Evolutionary conservation across 2,888 invertebrate species (phyloP), one percentile per base, ranked within the genome.

Genomic region (Cheilosia urbana): DNA sequence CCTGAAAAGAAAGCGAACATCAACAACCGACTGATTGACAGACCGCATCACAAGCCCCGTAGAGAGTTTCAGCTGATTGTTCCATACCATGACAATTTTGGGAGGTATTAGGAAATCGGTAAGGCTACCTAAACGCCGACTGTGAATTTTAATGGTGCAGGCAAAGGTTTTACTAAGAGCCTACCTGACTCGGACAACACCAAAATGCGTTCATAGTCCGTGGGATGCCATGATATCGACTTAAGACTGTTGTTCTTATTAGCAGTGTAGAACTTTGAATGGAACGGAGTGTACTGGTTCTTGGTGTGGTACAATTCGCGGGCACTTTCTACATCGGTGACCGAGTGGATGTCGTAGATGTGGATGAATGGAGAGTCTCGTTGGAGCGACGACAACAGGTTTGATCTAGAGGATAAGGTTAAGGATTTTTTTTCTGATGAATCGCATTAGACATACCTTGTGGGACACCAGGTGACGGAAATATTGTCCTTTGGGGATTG

Each of bases 151-250:
- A 30, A 60, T 17, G 40, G 15, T 15, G 27, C 2, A n/a, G 9
- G 37, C 37, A 37, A 11, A 13, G 37, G 37, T 37, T 37, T 37
- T 13, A 13, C 13, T 37, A 4, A 37, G 13, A 13, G 19, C 37
- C n/a, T 81, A 60, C 91, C 88, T 3, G 89, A 89, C 81, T 92
- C 92, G 5, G 92, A 92, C 13, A 92, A 76, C 0, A 92, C 87
- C 7, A 92, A 73, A 4, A 91, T 90, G 5, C 92, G 89, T 87
- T 92, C 92, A 42, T 90, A 96, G 89, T 97, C 95, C 4, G 93
- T 93, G 1, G 96, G 96, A 93, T 98, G 98, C 97, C 98, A 98
- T 42, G 96, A 95, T 91, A 97, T 96, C 81, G 97, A 96, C 11
- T 95, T 94, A 15, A 97, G 87, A 0, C 88, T 87, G 2, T 89